These are phyloP conservation scores for Porites australiensis DNA, from an alignment of 64 coral and sea anemone genomes.

Conservation along the genomic window DNA sequence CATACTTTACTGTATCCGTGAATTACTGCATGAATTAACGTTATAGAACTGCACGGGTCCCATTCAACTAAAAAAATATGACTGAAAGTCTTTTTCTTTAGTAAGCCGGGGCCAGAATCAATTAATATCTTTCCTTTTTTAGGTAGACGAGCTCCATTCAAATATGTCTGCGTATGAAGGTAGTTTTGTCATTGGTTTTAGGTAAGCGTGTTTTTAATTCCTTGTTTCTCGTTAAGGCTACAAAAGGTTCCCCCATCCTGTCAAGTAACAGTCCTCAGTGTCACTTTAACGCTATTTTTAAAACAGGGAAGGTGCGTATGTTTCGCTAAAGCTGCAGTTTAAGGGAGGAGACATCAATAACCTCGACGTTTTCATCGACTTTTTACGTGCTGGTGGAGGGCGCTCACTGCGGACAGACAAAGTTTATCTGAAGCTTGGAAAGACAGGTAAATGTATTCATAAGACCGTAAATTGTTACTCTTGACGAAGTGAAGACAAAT, in stretches of 20 bases:
- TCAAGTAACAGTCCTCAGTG: too few species aligned
- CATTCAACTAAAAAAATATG: too few species aligned
- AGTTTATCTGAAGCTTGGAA: slow-evolving; percentile 68
- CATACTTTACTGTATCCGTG: too few species aligned
- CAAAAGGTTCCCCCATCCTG: too few species aligned
- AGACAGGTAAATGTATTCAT: slow-evolving; percentile 14
- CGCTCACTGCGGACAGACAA: slow-evolving; percentile 32
- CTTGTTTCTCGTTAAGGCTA: too few species aligned
- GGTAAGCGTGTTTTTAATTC: not conserved
- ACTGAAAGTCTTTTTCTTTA: too few species aligned
- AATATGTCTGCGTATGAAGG: slow-evolving; percentile 36
- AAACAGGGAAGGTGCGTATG: slow-evolving; percentile 62
- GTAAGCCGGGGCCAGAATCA: not conserved
- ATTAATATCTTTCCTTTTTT: not conserved
- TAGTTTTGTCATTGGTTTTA: slow-evolving; percentile 31
- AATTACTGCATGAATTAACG: too few species aligned
- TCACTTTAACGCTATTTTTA: not conserved
- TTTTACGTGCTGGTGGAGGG: slow-evolving; percentile 53
- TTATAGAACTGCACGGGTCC: too few species aligned
- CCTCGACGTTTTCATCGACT: slow-evolving; percentile 30
- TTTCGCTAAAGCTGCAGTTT: slow-evolving; percentile 53
- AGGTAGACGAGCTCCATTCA: slow-evolving; percentile 16
- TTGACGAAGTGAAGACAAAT: too few species aligned
- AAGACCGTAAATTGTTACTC: too few species aligned
- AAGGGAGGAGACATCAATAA: slow-evolving; percentile 21